These are phyloP conservation scores for Crambe crambe DNA, from an alignment of 37 sponge, comb jelly and placozoan genomes.

Conservation along the genomic window DNA sequence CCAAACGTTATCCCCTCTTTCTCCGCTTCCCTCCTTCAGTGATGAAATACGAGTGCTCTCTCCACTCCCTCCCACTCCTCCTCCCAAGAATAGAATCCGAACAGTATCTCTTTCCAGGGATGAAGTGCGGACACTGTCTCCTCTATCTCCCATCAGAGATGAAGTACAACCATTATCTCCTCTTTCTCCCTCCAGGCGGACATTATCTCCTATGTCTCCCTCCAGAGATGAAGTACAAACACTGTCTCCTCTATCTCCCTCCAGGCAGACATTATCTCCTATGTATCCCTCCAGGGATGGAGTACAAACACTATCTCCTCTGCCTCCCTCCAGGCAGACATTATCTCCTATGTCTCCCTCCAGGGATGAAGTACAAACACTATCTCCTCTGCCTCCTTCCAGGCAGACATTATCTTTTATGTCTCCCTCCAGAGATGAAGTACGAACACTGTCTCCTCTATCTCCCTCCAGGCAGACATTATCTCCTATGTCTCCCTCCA, in stretches of 20 bases:
- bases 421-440: neutral
- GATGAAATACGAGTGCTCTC: neutral
- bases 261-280: no score
- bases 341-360: neutral
- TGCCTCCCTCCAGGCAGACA: neutral
- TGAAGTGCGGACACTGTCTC: neutral
- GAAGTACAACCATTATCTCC: neutral
- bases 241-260: no score
- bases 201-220: neutral
- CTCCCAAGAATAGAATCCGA: no score
- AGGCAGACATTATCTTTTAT: neutral
- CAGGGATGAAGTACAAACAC: no score
- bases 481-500: no score
- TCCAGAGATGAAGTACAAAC: neutral
- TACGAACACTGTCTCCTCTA: neutral
- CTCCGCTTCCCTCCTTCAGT: neutral
- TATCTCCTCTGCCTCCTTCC: conserved; percentile 53
- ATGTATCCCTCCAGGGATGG: no score
- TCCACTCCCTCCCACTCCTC: conserved; percentile 13
- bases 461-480: conserved; percentile 1
- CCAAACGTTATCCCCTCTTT: neutral
- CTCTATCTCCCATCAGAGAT: neutral
- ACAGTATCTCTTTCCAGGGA: no score
- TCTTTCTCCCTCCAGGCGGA: neutral
- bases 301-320: neutral